phyloP scores from a whole-genome alignment of 2,113 vertebrate species.

The Periophthalmodon schlosseri region DNA sequence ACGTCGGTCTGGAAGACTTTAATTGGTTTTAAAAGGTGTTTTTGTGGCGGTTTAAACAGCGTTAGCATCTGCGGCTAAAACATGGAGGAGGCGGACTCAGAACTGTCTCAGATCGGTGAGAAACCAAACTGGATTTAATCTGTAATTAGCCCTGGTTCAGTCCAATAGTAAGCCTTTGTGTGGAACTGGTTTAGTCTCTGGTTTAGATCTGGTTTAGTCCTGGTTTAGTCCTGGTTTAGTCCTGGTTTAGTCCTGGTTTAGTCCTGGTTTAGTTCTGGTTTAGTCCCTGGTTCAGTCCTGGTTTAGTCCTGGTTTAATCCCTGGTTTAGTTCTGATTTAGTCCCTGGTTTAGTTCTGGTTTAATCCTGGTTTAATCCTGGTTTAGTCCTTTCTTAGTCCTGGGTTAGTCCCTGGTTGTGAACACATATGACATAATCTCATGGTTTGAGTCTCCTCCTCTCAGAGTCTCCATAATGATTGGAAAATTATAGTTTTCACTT shows the following conservation, averaged over 20 bases:
- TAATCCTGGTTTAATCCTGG: neutral
- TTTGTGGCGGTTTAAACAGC: neutral
- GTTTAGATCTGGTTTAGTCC: neutral
- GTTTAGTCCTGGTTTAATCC: neutral
- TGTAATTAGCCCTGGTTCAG: neutral
- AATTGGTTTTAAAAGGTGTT: neutral
- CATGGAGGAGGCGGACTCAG: neutral
- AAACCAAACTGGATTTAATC: neutral
- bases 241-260: neutral
- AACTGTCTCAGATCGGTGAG: neutral
- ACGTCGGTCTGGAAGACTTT: neutral
- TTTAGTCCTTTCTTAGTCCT: neutral
- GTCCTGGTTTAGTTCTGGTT: neutral
- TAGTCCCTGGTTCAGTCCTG: neutral
- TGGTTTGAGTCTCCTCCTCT: too few relatives aligned
- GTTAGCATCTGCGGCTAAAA: constrained; percentile 1
- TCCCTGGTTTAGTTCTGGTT: neutral
- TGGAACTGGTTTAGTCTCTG: neutral
- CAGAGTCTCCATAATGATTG: too few relatives aligned
- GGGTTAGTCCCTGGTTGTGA: neutral
- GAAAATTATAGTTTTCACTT: too few relatives aligned
- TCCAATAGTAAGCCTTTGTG: neutral
- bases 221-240: neutral
- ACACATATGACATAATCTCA: too few relatives aligned
- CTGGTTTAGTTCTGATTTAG: neutral